These are phyloP conservation scores for Crocodylus rhombifer DNA, from an alignment of 2,797 vertebrate genomes.

Conservation along the genomic window DNA sequence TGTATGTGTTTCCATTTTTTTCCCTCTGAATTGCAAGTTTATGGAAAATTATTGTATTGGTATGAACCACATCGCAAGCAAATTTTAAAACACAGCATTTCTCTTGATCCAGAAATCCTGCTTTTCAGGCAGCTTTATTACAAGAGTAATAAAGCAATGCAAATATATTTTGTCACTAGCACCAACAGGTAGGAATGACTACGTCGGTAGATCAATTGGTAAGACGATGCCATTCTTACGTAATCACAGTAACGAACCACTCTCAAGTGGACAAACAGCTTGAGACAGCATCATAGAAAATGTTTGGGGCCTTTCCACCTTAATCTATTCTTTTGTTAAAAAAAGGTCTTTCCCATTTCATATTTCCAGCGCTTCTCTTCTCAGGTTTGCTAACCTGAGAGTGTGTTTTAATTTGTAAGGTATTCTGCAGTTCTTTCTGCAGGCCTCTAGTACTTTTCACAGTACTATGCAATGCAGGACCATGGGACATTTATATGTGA, in stretches of 20 bases:
- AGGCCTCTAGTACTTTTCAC: too few relatives aligned
- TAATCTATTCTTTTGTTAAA: not conserved
- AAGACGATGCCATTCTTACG: not conserved
- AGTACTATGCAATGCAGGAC: too few relatives aligned
- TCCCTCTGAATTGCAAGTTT: not conserved
- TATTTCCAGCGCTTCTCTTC: not conserved
- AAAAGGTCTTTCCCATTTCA: not conserved
- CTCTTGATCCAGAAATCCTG: not conserved
- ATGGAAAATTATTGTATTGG: not conserved
- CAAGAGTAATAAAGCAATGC: not conserved
- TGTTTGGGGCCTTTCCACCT: not conserved
- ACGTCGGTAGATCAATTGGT: not conserved
- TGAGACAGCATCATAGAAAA: constrained; percentile 31
- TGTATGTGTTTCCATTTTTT: too few relatives aligned
- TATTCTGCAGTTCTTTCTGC: too few relatives aligned
- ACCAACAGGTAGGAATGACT: not conserved
- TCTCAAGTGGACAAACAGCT: not conserved
- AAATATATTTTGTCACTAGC: not conserved
- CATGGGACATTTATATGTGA: too few relatives aligned
- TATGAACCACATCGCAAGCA: not conserved
- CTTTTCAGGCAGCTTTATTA: not conserved
- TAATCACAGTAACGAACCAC: not conserved
- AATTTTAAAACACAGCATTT: not conserved
- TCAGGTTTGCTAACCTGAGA: not conserved
- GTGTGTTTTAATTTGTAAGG: too few relatives aligned